Conservation (phyloP, 2,113 vertebrate genomes). For the Propithecus coquereli region DNA sequence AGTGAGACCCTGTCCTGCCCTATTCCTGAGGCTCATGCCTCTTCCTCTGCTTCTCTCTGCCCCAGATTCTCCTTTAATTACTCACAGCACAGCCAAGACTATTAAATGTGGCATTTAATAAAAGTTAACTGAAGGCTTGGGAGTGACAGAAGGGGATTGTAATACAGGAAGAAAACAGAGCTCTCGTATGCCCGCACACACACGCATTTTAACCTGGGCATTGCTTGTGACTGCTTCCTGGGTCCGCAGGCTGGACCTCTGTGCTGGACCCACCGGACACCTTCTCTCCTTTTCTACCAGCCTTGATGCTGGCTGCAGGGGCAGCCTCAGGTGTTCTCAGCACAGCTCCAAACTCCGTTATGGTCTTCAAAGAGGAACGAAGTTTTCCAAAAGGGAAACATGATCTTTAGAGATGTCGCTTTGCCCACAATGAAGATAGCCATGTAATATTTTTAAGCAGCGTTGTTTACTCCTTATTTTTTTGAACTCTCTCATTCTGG, state of each 20-base stretch:
- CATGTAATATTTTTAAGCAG: not conserved
- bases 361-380: not conserved
- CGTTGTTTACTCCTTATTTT: not conserved
- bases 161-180: not conserved
- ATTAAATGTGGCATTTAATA: not conserved
- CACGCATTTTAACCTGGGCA: not conserved
- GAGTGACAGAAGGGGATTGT: not conserved
- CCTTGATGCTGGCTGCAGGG: not conserved
- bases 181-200: rapidly evolving
- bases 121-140: not conserved
- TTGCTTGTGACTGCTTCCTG: not conserved
- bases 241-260: not conserved
- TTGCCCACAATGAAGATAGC: not conserved
- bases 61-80: not conserved
- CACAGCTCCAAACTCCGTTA: not conserved
- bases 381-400: not conserved
- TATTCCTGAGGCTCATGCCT: not conserved
- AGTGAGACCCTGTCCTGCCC: not conserved
- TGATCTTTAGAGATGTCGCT: not conserved
- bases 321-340: not conserved
- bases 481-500: not conserved
- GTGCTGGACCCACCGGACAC: not conserved
- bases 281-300: not conserved
- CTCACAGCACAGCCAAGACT: not conserved
- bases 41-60: not conserved